phyloP scores from a whole-genome alignment of 2,113 vertebrate genomes.

The Strigops habroptila region DNA sequence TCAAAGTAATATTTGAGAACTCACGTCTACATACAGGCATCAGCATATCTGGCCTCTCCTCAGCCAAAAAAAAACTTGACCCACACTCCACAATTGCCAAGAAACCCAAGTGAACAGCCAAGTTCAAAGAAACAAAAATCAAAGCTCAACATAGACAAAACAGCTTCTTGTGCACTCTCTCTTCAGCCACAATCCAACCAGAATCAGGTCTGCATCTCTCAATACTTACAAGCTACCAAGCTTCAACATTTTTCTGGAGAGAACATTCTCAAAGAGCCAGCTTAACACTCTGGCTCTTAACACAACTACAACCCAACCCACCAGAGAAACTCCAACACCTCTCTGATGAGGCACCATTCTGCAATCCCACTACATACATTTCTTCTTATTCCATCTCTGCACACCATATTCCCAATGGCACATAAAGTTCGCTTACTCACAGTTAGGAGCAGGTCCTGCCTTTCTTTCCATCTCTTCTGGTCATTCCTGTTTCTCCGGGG shows the following conservation, averaged over 20 bases:
- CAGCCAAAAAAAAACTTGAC: neutral
- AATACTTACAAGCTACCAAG: neutral
- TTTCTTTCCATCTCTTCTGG: neutral
- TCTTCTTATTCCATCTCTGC: neutral
- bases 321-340: neutral
- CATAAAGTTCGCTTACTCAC: rapidly evolving
- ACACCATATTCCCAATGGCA: rapidly evolving
- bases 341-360: neutral
- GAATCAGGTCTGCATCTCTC: rapidly evolving
- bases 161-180: neutral
- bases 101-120: neutral
- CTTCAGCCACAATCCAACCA: neutral
- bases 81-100: neutral
- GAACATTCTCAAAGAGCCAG: neutral
- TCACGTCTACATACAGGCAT: neutral
- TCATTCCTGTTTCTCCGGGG: rapidly evolving
- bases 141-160: neutral
- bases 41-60: neutral
- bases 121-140: neutral
- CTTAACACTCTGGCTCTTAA: neutral
- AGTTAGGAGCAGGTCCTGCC: rapidly evolving
- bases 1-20: neutral
- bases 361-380: rapidly evolving
- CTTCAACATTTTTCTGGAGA: neutral
- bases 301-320: neutral